Base-by-base conservation (phyloP, 2,888 invertebrate genomes). In the Automeris io region DNA sequence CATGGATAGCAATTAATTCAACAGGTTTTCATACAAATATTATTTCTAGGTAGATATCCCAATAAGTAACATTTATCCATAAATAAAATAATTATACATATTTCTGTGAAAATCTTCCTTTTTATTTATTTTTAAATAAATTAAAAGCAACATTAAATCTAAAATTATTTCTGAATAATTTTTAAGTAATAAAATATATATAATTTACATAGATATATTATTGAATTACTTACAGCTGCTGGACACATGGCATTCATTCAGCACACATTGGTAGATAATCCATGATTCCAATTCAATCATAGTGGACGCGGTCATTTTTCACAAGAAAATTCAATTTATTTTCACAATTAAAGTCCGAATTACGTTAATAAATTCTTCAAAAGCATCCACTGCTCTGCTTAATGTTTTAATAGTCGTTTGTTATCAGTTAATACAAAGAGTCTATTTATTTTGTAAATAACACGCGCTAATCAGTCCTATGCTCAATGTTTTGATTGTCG, bases 201-300 rank as follows among this genome's bases (percentile, higher is more conserved):
- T n/a, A n/a, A n/a, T n/a, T n/a, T n/a, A n/a, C n/a, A n/a, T n/a
- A n/a, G n/a, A n/a, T n/a, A n/a, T n/a, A n/a, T n/a, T n/a, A n/a
- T n/a, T n/a, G 1, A 31, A 16, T 43, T 76, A 90, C 91, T 89
- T 83, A 91, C 91, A 91, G 59, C 89, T 81, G 61, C 87, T 85
- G 57, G 90, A 90, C 50, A 90, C 87, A 76, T 89, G 89, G 70
- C 90, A 90, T 76, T 91, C 91, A 55, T 89, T 90, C 57, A 90
- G 86, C 52, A 91, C 89, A 75, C 90, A 91, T 60, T 91, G 91
- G 74, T 91, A 91, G 70, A 91, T 90, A 57, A 91, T 82, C 91
- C 91, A 91, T 69, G 91, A 90, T 69, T 91, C 91, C 69, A 91
- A 66, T 70, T 91, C 91, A 54, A 91, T 88, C 79, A 91, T 88